phyloP scores from a whole-genome alignment of 2,797 vertebrate genomes.

The Argentina silus region DNA sequence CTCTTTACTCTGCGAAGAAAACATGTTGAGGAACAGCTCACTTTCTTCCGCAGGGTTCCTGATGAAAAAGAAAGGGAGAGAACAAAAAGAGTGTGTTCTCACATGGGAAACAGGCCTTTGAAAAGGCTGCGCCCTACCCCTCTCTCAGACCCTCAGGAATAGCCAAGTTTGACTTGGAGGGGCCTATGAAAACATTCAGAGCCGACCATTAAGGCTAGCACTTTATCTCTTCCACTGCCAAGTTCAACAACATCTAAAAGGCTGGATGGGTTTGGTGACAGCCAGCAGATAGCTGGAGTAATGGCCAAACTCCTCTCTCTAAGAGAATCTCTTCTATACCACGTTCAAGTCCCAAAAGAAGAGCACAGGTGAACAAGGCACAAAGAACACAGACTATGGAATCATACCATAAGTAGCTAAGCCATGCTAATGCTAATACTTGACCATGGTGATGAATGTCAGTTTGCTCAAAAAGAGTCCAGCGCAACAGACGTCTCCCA shows the following conservation, averaged over 20 bases:
- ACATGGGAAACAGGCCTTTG: background rate
- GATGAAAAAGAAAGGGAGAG: background rate
- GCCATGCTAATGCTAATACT: background rate
- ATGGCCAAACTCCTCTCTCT: background rate
- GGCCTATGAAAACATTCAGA: slow-evolving; percentile 29
- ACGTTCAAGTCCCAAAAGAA: background rate
- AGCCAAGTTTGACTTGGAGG: slow-evolving; percentile 27
- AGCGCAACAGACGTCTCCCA: too few relatives aligned
- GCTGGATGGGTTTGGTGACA: slow-evolving; percentile 25
- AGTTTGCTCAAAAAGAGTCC: background rate
- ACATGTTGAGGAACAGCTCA: background rate
- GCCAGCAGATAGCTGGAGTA: background rate
- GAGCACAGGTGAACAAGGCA: too few relatives aligned
- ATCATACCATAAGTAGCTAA: background rate
- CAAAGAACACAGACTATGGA: background rate
- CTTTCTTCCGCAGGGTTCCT: background rate
- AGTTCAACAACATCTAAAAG: slow-evolving; percentile 31
- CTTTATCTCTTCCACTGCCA: slow-evolving; percentile 29
- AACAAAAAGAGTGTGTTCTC: background rate
- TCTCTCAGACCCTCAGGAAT: slow-evolving; percentile 21
- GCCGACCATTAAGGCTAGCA: slow-evolving; percentile 13
- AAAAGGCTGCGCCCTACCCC: background rate
- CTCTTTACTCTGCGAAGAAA: background rate
- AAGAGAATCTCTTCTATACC: background rate
- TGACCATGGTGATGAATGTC: background rate